These are phyloP conservation scores for Danionella dracula DNA, from an alignment of 2,797 vertebrate genomes.

Conservation along the genomic window DNA sequence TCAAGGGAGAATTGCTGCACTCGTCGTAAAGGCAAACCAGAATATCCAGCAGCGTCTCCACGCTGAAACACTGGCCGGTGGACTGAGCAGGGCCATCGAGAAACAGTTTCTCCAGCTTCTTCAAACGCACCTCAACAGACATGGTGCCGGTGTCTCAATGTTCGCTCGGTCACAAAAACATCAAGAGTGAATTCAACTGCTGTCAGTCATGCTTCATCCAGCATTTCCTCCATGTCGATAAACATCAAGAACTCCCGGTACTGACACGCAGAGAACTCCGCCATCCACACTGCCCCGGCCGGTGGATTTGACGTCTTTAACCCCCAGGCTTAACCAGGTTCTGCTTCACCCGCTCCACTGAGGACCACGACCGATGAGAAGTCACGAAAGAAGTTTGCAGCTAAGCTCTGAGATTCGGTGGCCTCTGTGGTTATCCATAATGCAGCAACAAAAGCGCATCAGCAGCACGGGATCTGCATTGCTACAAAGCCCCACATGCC, in stretches of 20 bases:
- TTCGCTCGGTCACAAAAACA: constrained; percentile 49
- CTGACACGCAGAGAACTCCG: constrained; percentile 45
- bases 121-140: constrained; percentile 98
- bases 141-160: constrained; percentile 55
- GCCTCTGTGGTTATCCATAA: constrained; percentile 61
- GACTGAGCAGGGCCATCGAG: constrained; percentile 87
- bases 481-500: constrained; percentile 70
- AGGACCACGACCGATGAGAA: neutral
- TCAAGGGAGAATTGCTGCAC: constrained; percentile 91
- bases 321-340: constrained; percentile 44
- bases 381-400: constrained; percentile 34
- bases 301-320: constrained; percentile 48
- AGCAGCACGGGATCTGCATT: constrained; percentile 67
- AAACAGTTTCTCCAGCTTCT: constrained; percentile 95
- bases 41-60: constrained; percentile 95
- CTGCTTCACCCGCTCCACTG: constrained; percentile 32
- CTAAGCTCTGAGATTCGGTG: constrained; percentile 44
- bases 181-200: constrained; percentile 41
- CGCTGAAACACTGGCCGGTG: constrained; percentile 85
- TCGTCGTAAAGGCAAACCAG: constrained; percentile 97
- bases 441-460: constrained; percentile 53
- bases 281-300: constrained; percentile 56
- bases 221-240: constrained; percentile 40
- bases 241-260: constrained; percentile 52
- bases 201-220: constrained; percentile 52